Conservation (phyloP, 2,113 vertebrate species). For the Caloenas nicobarica region DNA sequence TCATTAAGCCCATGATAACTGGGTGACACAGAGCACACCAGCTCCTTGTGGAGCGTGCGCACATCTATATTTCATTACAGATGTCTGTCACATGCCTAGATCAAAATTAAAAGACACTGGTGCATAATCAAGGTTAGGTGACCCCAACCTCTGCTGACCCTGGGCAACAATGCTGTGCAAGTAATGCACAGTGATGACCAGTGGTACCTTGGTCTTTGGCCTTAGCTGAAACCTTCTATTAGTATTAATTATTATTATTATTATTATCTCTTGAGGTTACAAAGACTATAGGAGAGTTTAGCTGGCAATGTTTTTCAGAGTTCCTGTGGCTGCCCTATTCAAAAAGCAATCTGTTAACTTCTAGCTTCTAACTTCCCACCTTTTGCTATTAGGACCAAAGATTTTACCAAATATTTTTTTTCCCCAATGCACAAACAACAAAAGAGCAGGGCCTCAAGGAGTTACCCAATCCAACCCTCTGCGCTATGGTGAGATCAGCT, state of each 20-base stretch:
- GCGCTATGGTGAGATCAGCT: not conserved
- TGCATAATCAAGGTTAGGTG: not conserved
- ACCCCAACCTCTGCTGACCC: not conserved
- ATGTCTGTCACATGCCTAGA: not conserved
- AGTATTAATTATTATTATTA: not conserved
- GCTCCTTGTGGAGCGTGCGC: slow-evolving; percentile 8
- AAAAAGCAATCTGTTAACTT: not conserved
- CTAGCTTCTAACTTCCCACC: not conserved
- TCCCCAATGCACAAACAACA: not conserved
- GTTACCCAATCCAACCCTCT: not conserved
- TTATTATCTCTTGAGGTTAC: not conserved
- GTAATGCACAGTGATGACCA: not conserved
- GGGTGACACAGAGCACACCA: not conserved
- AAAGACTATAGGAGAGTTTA: not conserved
- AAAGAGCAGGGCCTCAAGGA: not conserved
- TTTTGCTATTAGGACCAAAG: not conserved
- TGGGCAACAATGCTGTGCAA: not conserved
- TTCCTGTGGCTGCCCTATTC: not conserved
- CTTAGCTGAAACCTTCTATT: not conserved
- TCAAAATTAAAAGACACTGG: not conserved
- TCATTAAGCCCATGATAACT: not conserved
- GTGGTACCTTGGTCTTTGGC: not conserved
- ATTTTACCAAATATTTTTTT: not conserved
- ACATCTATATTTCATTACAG: not conserved
- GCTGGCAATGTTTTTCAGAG: not conserved